Conservation (phyloP, 23 tunicate genomes). For the Ascidia mentula region DNA sequence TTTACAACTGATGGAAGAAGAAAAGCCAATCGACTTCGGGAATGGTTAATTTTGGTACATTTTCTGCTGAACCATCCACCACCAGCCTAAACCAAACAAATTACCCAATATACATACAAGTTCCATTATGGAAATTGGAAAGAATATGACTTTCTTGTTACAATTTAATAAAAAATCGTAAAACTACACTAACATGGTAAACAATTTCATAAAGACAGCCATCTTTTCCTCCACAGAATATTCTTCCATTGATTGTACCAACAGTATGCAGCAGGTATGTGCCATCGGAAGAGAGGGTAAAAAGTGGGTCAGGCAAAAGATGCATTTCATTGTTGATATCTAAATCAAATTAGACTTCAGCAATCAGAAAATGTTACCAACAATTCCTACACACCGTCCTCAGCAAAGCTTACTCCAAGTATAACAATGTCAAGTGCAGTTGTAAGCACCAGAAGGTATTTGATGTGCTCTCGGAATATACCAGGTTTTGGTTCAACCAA, state of each 20-base stretch:
- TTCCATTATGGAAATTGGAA: neutral
- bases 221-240: conserved; percentile 95
- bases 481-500: conserved; percentile 94
- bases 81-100: conserved; percentile 38
- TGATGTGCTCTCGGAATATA: conserved; percentile 88
- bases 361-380: neutral
- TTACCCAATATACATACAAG: neutral
- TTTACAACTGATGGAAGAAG: conserved; percentile 73
- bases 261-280: conserved; percentile 60
- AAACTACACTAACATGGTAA: conserved; percentile 61
- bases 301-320: conserved; percentile 92
- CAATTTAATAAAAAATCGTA: too few relatives aligned
- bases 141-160: neutral
- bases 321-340: conserved; percentile 87
- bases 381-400: conserved; percentile 41
- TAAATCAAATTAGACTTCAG: conserved; percentile 11
- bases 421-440: conserved; percentile 88
- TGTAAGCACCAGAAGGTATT: conserved; percentile 87
- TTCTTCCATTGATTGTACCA: conserved; percentile 80
- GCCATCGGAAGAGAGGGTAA: conserved; percentile 77
- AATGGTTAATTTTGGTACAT: conserved; percentile 87
- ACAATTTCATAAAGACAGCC: conserved; percentile 91
- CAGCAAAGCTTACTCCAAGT: conserved; percentile 94
- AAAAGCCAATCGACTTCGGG: conserved; percentile 78
- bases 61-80: conserved; percentile 96